phyloP scores from a whole-genome alignment of 2,888 invertebrate species.

The Mesopsocus fuscifrons region DNA sequence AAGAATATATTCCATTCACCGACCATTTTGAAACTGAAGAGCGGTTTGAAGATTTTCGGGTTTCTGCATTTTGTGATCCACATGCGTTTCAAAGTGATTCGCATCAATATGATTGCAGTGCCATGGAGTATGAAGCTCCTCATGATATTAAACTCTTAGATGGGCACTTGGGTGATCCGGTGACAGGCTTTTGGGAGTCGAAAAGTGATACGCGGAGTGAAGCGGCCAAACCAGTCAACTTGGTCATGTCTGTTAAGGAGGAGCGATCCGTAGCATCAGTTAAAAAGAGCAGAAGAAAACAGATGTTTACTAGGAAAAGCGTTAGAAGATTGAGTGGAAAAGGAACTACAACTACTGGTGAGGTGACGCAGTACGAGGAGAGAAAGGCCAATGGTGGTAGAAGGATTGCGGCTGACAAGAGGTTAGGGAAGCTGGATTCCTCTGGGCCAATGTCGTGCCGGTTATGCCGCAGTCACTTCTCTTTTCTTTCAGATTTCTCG shows the following conservation, averaged over 20 bases:
- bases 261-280: not conserved
- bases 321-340: not conserved
- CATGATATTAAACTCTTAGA: not conserved
- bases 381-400: not conserved
- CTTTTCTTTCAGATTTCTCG: not conserved
- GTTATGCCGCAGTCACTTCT: not conserved
- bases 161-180: too few species aligned
- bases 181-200: too few species aligned
- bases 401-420: not conserved
- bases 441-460: not conserved
- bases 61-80: not conserved
- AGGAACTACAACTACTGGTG: not conserved
- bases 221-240: not conserved
- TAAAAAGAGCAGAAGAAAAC: slow-evolving; percentile 7
- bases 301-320: slow-evolving; percentile 8
- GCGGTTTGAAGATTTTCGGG: not conserved
- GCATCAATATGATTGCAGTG: not conserved
- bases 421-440: not conserved
- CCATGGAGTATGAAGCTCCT: not conserved
- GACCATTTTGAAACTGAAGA: not conserved
- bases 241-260: not conserved
- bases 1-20: not conserved
- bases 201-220: not conserved
- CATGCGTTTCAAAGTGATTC: not conserved
- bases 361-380: not conserved